Evolutionary conservation across 2,888 invertebrate species (phyloP).

Genomic region (Microplitis deprimator): DNA sequence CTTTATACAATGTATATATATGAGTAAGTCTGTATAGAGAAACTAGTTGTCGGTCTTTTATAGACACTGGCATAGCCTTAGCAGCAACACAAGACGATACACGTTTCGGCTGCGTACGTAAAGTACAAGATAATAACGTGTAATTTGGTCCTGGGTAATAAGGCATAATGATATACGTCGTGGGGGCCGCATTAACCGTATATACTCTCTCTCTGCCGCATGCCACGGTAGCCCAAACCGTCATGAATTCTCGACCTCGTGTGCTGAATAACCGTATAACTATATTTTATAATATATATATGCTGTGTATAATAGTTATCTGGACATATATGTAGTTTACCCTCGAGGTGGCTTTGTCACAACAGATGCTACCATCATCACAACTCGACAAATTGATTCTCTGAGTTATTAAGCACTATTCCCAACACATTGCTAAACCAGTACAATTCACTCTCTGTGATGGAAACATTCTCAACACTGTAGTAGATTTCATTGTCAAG

Average conservation of each 20-base stretch:
- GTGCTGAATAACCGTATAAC: constrained; percentile 10
- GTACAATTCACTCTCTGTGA: not conserved
- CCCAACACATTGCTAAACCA: not conserved
- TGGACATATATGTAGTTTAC: not conserved
- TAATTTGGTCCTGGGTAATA: constrained; percentile 49
- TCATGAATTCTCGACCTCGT: constrained; percentile 31
- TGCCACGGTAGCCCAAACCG: constrained; percentile 27
- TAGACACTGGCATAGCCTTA: not conserved
- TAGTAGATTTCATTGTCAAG: not conserved
- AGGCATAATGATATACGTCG: constrained; percentile 47
- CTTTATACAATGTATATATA: too few relatives aligned
- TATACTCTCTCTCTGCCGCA: constrained; percentile 9
- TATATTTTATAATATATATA: not conserved
- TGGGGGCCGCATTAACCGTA: constrained; percentile 19
- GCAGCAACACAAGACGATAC: not conserved
- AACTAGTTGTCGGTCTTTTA: not conserved
- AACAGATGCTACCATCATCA: constrained; percentile 20
- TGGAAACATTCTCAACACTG: not conserved
- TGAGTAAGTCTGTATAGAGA: too few relatives aligned
- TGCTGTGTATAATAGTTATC: not conserved
- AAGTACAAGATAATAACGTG: constrained; percentile 51
- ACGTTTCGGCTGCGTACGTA: constrained; percentile 45
- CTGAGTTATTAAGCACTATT: not conserved
- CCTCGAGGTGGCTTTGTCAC: constrained; percentile 6
- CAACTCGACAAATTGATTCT: constrained; percentile 24